Conservation (phyloP, 1,140 invertebrate species). For the Arion vulgaris region DNA sequence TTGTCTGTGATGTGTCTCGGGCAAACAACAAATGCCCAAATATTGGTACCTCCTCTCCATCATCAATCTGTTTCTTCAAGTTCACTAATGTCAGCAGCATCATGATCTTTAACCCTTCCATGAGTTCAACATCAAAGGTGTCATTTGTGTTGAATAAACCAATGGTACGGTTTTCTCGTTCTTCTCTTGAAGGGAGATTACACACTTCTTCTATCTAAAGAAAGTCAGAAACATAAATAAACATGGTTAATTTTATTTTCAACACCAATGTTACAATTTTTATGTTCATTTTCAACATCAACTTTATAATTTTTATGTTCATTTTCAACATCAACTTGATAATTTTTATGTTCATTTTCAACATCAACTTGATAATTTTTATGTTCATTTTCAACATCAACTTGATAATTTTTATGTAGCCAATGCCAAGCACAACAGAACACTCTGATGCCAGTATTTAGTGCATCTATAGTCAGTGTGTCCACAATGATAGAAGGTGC, state of each 20-base stretch:
- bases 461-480: too few relatives aligned
- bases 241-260: background rate
- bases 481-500: too few relatives aligned
- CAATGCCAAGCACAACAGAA: too few relatives aligned
- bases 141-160: constrained; percentile 71
- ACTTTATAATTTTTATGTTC: too few relatives aligned
- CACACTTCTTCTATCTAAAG: constrained; percentile 64
- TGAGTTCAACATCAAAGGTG: constrained; percentile 71
- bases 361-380: too few relatives aligned
- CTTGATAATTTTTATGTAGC: too few relatives aligned
- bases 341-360: too few relatives aligned
- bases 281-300: too few relatives aligned
- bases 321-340: too few relatives aligned
- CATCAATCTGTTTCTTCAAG: constrained; percentile 61
- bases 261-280: background rate
- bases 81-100: constrained; percentile 73
- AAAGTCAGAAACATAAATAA: background rate
- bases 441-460: too few relatives aligned
- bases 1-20: constrained; percentile 71
- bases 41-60: constrained; percentile 69
- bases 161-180: constrained; percentile 65
- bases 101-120: constrained; percentile 76
- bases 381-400: too few relatives aligned
- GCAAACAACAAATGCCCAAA: constrained; percentile 75
- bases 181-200: constrained; percentile 55